Percentiles rank a stretch among this genome's conserved stretches.
These are phyloP conservation scores for Battus philenor DNA, from an alignment of 1,140 invertebrate genomes.

Conservation along the genomic window DNA sequence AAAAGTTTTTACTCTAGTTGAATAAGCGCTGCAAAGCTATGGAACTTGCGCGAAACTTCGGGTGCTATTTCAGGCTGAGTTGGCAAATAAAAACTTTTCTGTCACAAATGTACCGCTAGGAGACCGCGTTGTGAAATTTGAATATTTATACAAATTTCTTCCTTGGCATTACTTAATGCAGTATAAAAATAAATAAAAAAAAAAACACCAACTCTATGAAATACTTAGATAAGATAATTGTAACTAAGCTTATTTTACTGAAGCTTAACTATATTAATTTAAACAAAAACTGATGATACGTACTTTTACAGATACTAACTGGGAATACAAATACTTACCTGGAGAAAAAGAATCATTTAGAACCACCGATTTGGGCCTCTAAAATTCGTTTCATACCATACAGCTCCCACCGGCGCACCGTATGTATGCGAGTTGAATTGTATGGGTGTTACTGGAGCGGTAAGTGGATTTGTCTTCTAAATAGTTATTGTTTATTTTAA, in stretches of 20 bases:
- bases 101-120: neutral
- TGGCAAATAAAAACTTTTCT: constrained; percentile 13
- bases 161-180: no score
- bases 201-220: no score
- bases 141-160: no score
- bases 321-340: constrained; percentile 91
- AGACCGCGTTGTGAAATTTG: no score
- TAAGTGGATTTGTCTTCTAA: no score
- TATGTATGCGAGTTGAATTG: constrained; percentile 91
- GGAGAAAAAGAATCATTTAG: constrained; percentile 84
- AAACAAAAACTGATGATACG: constrained; percentile 19
- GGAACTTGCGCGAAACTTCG: constrained; percentile 9
- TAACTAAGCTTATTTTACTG: no score
- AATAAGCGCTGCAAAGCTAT: constrained; percentile 1
- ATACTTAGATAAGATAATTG: no score
- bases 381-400: constrained; percentile 89
- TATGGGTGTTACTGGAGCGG: constrained; percentile 87
- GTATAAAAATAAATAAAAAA: no score
- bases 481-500: no score
- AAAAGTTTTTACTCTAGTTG: constrained; percentile 5
- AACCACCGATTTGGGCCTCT: constrained; percentile 86
- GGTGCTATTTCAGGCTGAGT: constrained; percentile 5
- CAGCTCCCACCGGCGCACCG: constrained; percentile 87
- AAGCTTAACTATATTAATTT: no score
- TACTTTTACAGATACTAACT: constrained; percentile 81